phyloP scores from a whole-genome alignment of 2,888 invertebrate genomes.

The Apamea crenata region DNA sequence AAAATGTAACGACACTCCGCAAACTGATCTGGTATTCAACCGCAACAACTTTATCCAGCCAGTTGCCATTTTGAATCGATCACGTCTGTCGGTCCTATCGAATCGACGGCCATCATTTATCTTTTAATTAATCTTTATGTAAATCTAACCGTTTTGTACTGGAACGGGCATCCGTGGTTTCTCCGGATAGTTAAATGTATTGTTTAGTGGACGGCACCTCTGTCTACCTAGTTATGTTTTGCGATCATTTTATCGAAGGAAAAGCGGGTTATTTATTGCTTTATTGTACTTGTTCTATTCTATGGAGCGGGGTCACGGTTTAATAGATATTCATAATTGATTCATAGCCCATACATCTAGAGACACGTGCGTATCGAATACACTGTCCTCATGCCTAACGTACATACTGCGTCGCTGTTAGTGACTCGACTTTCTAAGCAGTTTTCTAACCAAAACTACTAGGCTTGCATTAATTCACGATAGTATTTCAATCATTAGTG shows the following conservation, averaged over 20 bases:
- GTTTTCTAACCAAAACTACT: no score
- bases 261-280: background rate
- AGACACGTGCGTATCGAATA: no score
- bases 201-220: conserved; percentile 8
- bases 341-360: no score
- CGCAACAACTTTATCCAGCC: conserved; percentile 11
- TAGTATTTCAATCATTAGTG: no score
- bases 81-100: background rate
- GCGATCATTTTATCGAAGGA: background rate
- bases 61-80: conserved; percentile 28
- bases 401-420: no score
- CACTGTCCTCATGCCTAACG: no score
- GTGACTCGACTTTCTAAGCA: no score
- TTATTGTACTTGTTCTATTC: background rate
- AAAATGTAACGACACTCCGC: background rate
- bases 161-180: conserved; percentile 18
- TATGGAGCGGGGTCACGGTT: background rate
- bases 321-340: no score
- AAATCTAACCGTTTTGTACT: conserved; percentile 45
- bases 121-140: conserved; percentile 62
- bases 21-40: conserved; percentile 16
- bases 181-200: conserved; percentile 31
- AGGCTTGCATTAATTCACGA: no score
- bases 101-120: conserved; percentile 50
- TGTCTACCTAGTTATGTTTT: conserved; percentile 14